A percentile compares a stretch with the other conserved stretches of the same genome.
These are phyloP conservation scores for Trichechus manatus DNA, from an alignment of 2,113 vertebrate species.

Conservation along the genomic window DNA sequence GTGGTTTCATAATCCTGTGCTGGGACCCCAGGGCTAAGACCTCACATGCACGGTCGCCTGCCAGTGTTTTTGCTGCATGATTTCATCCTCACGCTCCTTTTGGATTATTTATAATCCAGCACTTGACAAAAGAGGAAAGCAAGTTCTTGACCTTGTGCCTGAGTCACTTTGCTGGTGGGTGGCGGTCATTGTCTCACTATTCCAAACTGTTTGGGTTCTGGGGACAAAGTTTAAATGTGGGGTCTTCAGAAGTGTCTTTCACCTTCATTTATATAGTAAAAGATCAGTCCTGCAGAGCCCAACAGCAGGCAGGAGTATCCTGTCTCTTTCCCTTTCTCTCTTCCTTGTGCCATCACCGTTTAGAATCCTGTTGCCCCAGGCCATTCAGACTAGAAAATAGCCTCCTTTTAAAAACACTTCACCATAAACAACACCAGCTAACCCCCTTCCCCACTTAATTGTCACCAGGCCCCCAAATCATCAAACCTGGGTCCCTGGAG, in stretches of 20 bases:
- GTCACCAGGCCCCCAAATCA: background rate
- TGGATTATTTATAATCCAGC: background rate
- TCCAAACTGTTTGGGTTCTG: background rate
- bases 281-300: background rate
- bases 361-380: background rate
- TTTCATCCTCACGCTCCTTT: background rate
- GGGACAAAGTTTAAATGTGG: constrained; percentile 7
- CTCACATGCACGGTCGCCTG: background rate
- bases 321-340: background rate
- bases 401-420: background rate
- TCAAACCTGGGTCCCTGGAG: background rate
- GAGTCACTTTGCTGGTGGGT: background rate
- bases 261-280: background rate
- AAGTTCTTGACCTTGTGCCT: background rate
- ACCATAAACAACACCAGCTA: background rate
- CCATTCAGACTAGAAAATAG: background rate
- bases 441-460: background rate
- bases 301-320: background rate
- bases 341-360: background rate
- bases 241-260: constrained; percentile 2
- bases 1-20: background rate
- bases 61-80: background rate
- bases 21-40: background rate
- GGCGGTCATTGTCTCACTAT: background rate
- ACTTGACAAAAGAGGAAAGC: constrained; percentile 23